These are phyloP conservation scores for Sturnus vulgaris DNA, from an alignment of 2,113 vertebrate species.

Conservation along the genomic window DNA sequence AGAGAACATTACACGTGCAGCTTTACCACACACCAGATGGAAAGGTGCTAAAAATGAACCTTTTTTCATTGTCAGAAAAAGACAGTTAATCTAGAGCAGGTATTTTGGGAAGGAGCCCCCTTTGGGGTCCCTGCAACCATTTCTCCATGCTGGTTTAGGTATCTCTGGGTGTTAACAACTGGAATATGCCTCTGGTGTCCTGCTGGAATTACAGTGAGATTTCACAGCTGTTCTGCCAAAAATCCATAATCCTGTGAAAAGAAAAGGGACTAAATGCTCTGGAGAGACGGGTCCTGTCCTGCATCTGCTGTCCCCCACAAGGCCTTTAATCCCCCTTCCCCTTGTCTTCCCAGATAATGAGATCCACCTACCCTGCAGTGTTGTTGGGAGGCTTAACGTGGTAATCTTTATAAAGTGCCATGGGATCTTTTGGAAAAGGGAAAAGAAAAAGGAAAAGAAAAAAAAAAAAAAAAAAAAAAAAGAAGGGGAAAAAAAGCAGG, in stretches of 20 bases:
- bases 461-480: not conserved
- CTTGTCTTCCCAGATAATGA: not conserved
- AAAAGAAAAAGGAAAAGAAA: not conserved
- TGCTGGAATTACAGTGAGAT: not conserved
- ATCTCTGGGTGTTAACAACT: not conserved
- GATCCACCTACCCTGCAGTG: not conserved
- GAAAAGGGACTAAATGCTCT: not conserved
- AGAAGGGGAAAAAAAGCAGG: no score
- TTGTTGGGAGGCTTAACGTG: not conserved
- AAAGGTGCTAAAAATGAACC: not conserved
- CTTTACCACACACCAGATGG: not conserved
- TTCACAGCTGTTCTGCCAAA: constrained; percentile 28
- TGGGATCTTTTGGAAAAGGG: not conserved
- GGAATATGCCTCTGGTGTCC: not conserved
- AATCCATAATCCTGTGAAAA: not conserved
- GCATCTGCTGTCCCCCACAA: not conserved
- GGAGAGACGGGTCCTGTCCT: not conserved
- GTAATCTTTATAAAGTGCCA: not conserved
- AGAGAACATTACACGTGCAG: rapidly evolving
- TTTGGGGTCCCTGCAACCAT: rapidly evolving
- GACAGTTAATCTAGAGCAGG: not conserved
- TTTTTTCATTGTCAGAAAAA: not conserved
- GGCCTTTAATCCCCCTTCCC: not conserved
- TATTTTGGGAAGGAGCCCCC: not conserved
- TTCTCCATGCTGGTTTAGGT: not conserved